These are phyloP conservation scores for Malacosoma neustria DNA, from an alignment of 2,888 invertebrate species.

Conservation along the genomic window DNA sequence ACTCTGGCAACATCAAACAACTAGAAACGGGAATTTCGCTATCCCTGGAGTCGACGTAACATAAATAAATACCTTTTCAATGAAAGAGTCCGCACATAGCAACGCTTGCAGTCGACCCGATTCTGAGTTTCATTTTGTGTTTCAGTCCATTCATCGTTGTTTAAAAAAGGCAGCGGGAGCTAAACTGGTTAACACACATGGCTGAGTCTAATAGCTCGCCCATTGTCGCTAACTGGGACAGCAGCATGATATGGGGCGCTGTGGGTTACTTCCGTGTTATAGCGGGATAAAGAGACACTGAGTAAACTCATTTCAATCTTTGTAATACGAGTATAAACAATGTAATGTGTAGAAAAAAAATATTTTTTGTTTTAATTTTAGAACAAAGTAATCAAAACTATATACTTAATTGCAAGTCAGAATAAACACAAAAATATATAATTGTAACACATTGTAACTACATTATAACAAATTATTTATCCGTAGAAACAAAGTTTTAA, in stretches of 20 bases:
- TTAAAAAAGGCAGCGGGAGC: conserved; percentile 48
- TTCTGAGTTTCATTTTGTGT: conserved; percentile 40
- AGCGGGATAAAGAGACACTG: too few relatives aligned
- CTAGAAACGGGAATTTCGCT: not conserved
- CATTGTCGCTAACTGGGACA: conserved; percentile 48
- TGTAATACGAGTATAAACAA: too few relatives aligned
- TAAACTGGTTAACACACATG: conserved; percentile 63
- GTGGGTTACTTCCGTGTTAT: conserved; percentile 10
- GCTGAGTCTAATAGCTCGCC: conserved; percentile 53
- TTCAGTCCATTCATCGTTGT: conserved; percentile 27
- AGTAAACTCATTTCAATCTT: too few relatives aligned
- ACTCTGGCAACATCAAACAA: not conserved
- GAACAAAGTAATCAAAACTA: too few relatives aligned
- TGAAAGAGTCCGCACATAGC: not conserved
- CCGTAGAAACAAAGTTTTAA: too few relatives aligned
- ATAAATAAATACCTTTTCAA: not conserved
- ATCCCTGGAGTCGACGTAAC: not conserved
- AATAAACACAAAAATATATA: too few relatives aligned
- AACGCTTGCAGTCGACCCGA: conserved; percentile 15
- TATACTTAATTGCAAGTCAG: too few relatives aligned
- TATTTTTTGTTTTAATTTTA: too few relatives aligned
- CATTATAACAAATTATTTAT: too few relatives aligned
- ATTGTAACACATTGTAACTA: too few relatives aligned
- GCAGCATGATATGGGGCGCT: conserved; percentile 21
- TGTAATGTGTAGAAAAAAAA: too few relatives aligned